Evolutionary conservation across 1,140 invertebrate genomes (phyloP).

Genomic region (Sinella curviseta): DNA sequence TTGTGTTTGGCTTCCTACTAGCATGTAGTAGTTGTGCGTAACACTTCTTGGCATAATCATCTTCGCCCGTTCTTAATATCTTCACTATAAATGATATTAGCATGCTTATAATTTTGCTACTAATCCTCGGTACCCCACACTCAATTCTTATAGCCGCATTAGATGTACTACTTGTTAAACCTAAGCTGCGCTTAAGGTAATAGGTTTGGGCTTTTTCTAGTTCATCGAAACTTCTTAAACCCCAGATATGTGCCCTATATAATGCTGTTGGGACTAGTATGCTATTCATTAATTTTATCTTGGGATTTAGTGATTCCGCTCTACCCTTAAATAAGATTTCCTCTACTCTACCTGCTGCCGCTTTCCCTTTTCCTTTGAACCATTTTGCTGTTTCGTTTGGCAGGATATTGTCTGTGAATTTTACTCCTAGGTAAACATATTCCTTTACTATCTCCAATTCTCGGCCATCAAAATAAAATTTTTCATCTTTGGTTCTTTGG

Average conservation of each 20-base stretch:
- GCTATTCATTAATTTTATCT: neutral
- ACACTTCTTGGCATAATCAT: neutral
- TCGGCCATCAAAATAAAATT: constrained; percentile 22
- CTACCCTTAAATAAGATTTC: neutral
- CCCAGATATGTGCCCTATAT: constrained; percentile 16
- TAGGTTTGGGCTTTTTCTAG: constrained; percentile 9
- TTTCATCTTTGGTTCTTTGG: neutral
- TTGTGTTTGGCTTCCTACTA: neutral
- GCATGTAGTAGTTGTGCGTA: neutral
- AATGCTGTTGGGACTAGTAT: neutral
- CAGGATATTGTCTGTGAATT: neutral
- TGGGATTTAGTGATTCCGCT: neutral
- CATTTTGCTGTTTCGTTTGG: neutral
- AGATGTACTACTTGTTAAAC: neutral
- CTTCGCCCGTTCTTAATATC: neutral
- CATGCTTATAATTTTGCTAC: neutral
- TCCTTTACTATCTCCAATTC: constrained; percentile 32
- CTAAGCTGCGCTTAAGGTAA: neutral
- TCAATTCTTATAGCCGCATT: neutral
- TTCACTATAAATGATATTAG: neutral
- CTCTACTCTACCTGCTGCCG: neutral
- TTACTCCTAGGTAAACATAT: constrained; percentile 37
- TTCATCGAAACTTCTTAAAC: neutral
- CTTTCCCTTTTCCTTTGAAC: neutral
- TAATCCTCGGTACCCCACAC: neutral